Evolutionary conservation across 2,888 invertebrate genomes (phyloP).

Genomic region (Acrocyrtus sp.): DNA sequence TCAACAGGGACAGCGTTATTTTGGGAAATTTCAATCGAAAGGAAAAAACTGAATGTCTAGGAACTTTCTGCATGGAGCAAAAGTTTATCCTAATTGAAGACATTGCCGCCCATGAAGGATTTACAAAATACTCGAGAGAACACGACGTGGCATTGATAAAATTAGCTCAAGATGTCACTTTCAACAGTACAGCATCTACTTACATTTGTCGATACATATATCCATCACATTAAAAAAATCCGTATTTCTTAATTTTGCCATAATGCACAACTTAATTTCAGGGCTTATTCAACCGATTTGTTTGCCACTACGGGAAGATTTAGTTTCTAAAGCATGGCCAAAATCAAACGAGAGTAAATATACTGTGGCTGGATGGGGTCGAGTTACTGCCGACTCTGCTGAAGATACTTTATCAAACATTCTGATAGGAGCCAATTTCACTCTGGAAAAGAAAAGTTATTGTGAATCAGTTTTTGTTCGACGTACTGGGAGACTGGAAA

Average conservation of each 20-base stretch:
- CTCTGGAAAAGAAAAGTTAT: constrained; percentile 28
- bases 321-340: constrained; percentile 14
- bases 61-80: constrained; percentile 15
- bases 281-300: constrained; percentile 49
- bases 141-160: constrained; percentile 49
- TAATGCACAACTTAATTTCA: neutral
- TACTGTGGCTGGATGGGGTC: constrained; percentile 44
- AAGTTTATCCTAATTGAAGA: constrained; percentile 51
- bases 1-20: constrained; percentile 40
- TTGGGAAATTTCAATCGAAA: constrained; percentile 47
- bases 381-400: constrained; percentile 11
- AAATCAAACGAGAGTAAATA: constrained; percentile 23
- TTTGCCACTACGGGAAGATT: constrained; percentile 31
- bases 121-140: constrained; percentile 45
- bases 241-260: neutral
- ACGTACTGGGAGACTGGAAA: constrained; percentile 33
- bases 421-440: constrained; percentile 38
- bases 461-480: constrained; percentile 32
- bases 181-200: constrained; percentile 1
- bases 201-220: neutral
- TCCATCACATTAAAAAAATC: too few species aligned
- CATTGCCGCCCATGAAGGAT: constrained; percentile 55
- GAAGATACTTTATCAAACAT: constrained; percentile 34
- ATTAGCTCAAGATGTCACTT: constrained; percentile 2
- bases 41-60: constrained; percentile 37